Evolutionary conservation across 2,888 invertebrate genomes (phyloP).

Genomic region (Cheiracanthium punctorium): DNA sequence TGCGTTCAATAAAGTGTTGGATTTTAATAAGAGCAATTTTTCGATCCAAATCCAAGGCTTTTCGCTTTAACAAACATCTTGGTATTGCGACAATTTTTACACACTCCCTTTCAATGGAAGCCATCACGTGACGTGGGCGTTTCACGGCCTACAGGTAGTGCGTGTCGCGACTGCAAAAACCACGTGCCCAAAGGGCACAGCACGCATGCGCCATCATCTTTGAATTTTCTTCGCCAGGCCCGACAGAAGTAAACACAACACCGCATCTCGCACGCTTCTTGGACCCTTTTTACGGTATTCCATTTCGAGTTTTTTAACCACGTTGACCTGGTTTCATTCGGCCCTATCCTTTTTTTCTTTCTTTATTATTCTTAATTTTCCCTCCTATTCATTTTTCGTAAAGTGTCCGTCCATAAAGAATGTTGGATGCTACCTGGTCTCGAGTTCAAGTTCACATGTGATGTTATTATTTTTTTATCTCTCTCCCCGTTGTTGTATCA

Average conservation of each 20-base stretch:
- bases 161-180: neutral
- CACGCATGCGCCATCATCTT: neutral
- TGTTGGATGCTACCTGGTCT: neutral
- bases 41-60: no score
- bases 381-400: neutral
- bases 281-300: neutral
- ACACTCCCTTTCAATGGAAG: neutral
- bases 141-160: conserved; percentile 12
- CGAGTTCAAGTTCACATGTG: neutral
- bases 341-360: neutral
- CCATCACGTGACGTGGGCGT: neutral
- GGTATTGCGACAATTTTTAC: neutral
- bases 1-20: no score
- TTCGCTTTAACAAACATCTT: no score
- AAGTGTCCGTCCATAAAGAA: neutral
- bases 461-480: neutral
- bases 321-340: conserved; percentile 9
- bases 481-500: neutral
- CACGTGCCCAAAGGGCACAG: neutral
- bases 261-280: neutral
- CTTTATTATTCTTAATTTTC: neutral
- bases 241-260: neutral
- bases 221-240: neutral
- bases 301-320: conserved; percentile 7
- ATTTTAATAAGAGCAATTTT: no score